Conservation (phyloP, 2,888 invertebrate species). For the Sminthurides aquaticus region DNA sequence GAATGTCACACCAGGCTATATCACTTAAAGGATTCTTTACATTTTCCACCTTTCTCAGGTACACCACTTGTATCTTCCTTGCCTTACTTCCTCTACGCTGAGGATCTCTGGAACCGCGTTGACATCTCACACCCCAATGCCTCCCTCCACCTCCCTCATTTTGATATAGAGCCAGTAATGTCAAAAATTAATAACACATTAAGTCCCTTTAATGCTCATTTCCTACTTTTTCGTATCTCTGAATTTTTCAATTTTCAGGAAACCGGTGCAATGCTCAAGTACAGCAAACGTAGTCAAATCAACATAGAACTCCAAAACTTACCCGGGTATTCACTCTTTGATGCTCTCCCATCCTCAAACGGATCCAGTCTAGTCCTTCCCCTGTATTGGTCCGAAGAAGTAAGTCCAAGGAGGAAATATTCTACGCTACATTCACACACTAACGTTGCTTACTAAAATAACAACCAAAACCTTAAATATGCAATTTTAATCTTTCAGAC, state of each 20-base stretch:
- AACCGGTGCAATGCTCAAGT: conserved; percentile 35
- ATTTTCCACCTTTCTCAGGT: conserved; percentile 15
- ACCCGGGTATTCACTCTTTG: conserved; percentile 2
- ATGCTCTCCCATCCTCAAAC: conserved; percentile 1
- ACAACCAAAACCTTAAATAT: too few relatives aligned
- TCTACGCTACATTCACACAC: too few relatives aligned
- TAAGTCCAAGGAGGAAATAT: too few relatives aligned
- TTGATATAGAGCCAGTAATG: conserved; percentile 24
- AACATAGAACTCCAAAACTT: conserved; percentile 33
- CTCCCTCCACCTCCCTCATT: conserved; percentile 15
- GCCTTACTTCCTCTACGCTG: conserved; percentile 24
- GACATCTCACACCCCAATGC: conserved; percentile 3
- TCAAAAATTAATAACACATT: not conserved
- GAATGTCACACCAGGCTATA: not conserved
- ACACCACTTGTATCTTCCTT: conserved; percentile 17
- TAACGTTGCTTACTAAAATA: too few relatives aligned
- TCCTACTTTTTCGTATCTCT: not conserved
- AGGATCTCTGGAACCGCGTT: not conserved
- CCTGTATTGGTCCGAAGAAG: conserved; percentile 41
- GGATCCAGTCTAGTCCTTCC: conserved; percentile 33
- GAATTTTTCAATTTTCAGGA: conserved; percentile 24
- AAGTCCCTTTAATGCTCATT: not conserved
- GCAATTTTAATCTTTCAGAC: too few relatives aligned
- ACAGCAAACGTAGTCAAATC: conserved; percentile 36
- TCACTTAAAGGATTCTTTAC: conserved; percentile 1